Conservation (phyloP, 2,113 vertebrate genomes). For the Acanthisitta chloris region DNA sequence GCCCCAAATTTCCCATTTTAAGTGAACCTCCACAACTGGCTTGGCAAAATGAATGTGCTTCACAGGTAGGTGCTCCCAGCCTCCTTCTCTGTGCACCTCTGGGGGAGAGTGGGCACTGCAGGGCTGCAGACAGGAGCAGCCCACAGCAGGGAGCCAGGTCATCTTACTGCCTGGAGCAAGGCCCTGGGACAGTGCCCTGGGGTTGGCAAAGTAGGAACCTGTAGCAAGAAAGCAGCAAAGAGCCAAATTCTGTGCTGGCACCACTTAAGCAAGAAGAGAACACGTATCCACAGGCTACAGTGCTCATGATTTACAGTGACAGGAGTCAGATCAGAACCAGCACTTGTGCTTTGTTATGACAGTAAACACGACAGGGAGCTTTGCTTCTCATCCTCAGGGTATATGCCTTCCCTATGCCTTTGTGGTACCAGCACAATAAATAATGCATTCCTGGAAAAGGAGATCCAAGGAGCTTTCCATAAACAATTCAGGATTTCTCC, state of each 20-base stretch:
- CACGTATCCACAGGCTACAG: neutral
- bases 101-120: neutral
- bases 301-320: neutral
- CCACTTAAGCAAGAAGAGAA: neutral
- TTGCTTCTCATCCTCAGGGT: neutral
- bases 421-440: slow-evolving; percentile 48
- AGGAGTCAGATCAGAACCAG: neutral
- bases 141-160: neutral
- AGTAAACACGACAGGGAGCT: neutral
- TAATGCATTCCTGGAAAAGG: slow-evolving; percentile 27
- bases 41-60: neutral
- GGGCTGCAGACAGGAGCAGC: neutral
- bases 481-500: slow-evolving; percentile 32
- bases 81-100: neutral
- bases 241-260: neutral
- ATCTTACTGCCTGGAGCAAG: neutral
- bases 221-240: neutral
- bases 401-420: neutral
- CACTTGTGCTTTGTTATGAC: neutral
- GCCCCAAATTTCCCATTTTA: neutral
- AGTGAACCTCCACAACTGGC: neutral
- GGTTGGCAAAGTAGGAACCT: neutral
- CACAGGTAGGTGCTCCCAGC: neutral
- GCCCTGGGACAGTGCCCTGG: accelerated
- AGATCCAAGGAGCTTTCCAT: slow-evolving; percentile 43